Percentiles rank a stretch among this genome's conserved stretches.
Evolutionary conservation across 2,888 invertebrate genomes (phyloP).

Genomic region (Ormyrus labotus): DNA sequence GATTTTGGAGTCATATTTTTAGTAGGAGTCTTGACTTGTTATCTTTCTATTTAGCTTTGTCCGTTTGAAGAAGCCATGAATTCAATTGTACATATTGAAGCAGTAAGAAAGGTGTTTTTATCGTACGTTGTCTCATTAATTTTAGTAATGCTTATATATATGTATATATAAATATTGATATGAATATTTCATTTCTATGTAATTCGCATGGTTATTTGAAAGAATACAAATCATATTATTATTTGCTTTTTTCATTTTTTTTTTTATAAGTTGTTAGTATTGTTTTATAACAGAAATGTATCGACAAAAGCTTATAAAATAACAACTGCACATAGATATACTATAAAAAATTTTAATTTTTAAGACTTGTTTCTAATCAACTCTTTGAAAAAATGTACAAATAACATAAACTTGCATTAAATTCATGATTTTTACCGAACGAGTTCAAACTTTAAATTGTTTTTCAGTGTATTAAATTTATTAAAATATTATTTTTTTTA

Average conservation of each 20-base stretch:
- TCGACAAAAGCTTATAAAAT: constrained; percentile 51
- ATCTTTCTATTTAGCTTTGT: constrained; percentile 59
- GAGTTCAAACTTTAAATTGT: too few species aligned
- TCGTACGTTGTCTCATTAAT: constrained; percentile 57
- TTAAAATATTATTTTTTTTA: too few species aligned
- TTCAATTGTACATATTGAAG: constrained; percentile 60
- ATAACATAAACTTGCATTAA: too few species aligned
- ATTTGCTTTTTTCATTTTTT: constrained; percentile 44
- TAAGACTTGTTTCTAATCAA: background rate
- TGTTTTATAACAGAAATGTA: constrained; percentile 45
- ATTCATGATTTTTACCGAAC: too few species aligned
- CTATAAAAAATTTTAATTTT: background rate
- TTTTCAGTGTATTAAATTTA: too few species aligned
- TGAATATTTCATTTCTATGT: constrained; percentile 38
- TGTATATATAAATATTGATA: background rate
- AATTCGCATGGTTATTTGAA: constrained; percentile 49
- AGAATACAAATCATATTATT: constrained; percentile 19
- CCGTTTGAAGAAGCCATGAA: constrained; percentile 59
- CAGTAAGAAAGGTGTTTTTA: constrained; percentile 59
- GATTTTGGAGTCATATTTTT: constrained; percentile 30
- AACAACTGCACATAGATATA: background rate
- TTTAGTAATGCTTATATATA: constrained; percentile 51
- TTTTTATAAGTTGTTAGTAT: constrained; percentile 39
- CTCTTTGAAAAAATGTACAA: too few species aligned
- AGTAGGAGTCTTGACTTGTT: constrained; percentile 56